Evolutionary conservation across 1,140 invertebrate genomes (phyloP).

Genomic region (Gonatopus flavifemur): DNA sequence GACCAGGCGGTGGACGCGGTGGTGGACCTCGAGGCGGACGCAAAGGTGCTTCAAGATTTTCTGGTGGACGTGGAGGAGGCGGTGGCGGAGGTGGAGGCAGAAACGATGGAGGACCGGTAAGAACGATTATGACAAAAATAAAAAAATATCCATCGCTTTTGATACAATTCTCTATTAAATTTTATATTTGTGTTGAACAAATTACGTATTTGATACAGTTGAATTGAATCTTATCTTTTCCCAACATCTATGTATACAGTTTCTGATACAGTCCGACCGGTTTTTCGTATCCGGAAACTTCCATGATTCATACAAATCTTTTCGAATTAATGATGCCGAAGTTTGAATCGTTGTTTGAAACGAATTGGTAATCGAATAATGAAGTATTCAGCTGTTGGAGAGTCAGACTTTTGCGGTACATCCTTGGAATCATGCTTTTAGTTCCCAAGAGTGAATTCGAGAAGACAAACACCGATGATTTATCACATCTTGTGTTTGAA

Average conservation of each 20-base stretch:
- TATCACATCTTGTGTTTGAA: too few species aligned
- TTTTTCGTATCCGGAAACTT: background rate
- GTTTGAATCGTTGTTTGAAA: too few species aligned
- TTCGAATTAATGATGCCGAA: too few species aligned
- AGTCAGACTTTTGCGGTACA: too few species aligned
- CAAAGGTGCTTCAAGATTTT: conserved; percentile 45
- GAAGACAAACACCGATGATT: too few species aligned
- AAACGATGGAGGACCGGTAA: conserved; percentile 27
- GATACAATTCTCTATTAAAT: conserved; percentile 4
- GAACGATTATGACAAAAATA: conserved; percentile 17
- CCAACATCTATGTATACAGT: conserved; percentile 6
- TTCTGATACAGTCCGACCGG: background rate
- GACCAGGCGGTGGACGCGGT: conserved; percentile 11
- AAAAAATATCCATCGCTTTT: conserved; percentile 5
- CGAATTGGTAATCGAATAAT: too few species aligned
- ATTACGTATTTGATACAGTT: background rate
- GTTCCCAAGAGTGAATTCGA: too few species aligned
- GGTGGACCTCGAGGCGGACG: conserved; percentile 9
- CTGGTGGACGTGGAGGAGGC: conserved; percentile 39
- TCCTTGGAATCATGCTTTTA: too few species aligned
- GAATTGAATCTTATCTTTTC: background rate
- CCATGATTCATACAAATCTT: too few species aligned
- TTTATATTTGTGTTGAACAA: background rate
- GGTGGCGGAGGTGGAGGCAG: conserved; percentile 28
- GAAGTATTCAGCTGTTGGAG: too few species aligned